Conservation (phyloP, 2,888 invertebrate species). For the Allolobophora icterica region DNA sequence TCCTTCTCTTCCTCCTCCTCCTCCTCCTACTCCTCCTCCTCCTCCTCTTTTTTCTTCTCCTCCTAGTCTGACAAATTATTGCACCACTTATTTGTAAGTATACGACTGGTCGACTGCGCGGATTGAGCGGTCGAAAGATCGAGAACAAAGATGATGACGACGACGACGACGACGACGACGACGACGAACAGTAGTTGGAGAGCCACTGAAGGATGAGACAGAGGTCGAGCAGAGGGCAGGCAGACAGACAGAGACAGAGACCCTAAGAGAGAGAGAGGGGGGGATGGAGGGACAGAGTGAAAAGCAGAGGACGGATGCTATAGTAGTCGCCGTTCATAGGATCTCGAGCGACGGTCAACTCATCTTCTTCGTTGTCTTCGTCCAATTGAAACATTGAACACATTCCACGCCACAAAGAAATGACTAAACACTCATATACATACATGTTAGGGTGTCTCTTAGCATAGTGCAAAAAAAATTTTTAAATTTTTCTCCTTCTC, state of each 20-base stretch:
- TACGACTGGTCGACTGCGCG: neutral
- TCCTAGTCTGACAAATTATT: neutral
- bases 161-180: too few relatives aligned
- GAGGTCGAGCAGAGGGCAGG: neutral
- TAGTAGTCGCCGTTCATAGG: neutral
- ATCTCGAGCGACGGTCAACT: neutral
- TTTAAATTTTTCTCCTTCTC: too few relatives aligned
- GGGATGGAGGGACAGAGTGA: neutral
- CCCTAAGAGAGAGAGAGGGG: neutral
- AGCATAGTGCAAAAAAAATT: too few relatives aligned
- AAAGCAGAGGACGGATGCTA: neutral
- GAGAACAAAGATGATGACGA: constrained; percentile 1
- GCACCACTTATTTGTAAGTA: neutral
- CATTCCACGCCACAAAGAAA: neutral
- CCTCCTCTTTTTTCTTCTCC: neutral
- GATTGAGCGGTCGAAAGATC: neutral
- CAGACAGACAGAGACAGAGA: constrained; percentile 26
- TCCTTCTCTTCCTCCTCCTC: constrained; percentile 30
- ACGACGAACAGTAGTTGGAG: neutral
- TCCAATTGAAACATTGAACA: constrained; percentile 17
- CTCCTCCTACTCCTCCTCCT: constrained; percentile 11
- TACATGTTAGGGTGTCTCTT: too few relatives aligned
- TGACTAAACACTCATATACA: neutral
- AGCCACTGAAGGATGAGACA: neutral
- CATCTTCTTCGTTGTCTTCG: neutral